Evolutionary conservation across 2,797 vertebrate genomes (phyloP), one percentile per base, ranked within the genome.

Genomic region (Rhinogobio ventralis): DNA sequence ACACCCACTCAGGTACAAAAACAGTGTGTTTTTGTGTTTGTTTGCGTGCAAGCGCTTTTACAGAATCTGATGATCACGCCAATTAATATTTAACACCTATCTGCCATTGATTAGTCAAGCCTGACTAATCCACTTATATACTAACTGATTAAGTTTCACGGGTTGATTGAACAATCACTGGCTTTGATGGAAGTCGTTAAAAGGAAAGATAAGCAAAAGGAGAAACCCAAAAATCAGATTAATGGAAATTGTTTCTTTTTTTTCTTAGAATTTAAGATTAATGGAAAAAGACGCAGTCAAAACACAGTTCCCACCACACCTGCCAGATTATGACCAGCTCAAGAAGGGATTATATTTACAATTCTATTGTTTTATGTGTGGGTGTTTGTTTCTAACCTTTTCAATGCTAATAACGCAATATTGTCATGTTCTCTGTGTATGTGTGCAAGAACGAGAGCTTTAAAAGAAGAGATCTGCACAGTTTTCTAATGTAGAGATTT

Each of bases 401-500:
- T 74, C 45, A 39, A 39, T 46, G 68, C 3, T 42, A 55, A 42
- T 10, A 81, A 3, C 42, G 9, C 30, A 33, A 68, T 15, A 49
- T 36, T 55, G 42, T 78, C 17, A 62, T 11, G 74, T 20, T 81
- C 73, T 85, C 77, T 79, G 46, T 90, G 80, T 87, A 42, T 55
- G 57, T 64, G 23, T 45, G 0, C 51, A 25, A 55, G 30, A 76
- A 42, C 25, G 20, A 51, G 9, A 79, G 42, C 45, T 79, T 68
- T 66, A 60, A 77, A 79, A 79, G 30, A 14, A 68, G 9, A 33
- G 7, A 74, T 17, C 14, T 6, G 25, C 33, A 69, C 19, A 36
- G 36, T 49, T 72, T 85, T 87, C 91, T 89, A 90, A 84, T 91
- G 88, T 89, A 90, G 87, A 79, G 30, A 64, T 51, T 55, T 71